Conservation (phyloP, 2,888 invertebrate genomes). For the Stictocephala bisonia region DNA sequence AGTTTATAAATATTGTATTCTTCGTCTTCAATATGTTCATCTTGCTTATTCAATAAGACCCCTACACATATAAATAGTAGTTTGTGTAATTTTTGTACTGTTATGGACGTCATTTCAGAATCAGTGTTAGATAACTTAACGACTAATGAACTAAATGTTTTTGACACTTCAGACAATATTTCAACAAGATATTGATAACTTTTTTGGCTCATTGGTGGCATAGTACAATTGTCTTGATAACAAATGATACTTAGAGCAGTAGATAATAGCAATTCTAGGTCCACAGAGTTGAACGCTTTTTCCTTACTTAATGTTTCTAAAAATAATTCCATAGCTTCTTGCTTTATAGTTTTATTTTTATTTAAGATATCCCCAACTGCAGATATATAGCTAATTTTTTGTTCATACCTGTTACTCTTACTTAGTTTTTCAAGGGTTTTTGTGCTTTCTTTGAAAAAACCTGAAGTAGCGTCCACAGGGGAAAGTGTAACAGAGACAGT, state of each 20-base stretch:
- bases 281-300: background rate
- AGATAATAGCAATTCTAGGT: background rate
- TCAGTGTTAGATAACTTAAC: no score
- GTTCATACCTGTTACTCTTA: background rate
- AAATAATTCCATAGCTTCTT: background rate
- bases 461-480: background rate
- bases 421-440: background rate
- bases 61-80: no score
- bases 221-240: background rate
- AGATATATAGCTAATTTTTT: background rate
- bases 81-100: no score
- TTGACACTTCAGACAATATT: no score
- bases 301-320: background rate
- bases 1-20: background rate
- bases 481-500: background rate
- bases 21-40: no score
- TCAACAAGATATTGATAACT: no score
- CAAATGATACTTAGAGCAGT: background rate
- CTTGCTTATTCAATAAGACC: no score
- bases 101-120: no score
- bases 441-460: background rate
- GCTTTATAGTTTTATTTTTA: background rate
- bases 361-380: background rate
- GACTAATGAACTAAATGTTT: no score
- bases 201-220: no score